These are phyloP conservation scores for Campylorhamphus procurvoides DNA, from an alignment of 2,113 vertebrate species.

Conservation along the genomic window DNA sequence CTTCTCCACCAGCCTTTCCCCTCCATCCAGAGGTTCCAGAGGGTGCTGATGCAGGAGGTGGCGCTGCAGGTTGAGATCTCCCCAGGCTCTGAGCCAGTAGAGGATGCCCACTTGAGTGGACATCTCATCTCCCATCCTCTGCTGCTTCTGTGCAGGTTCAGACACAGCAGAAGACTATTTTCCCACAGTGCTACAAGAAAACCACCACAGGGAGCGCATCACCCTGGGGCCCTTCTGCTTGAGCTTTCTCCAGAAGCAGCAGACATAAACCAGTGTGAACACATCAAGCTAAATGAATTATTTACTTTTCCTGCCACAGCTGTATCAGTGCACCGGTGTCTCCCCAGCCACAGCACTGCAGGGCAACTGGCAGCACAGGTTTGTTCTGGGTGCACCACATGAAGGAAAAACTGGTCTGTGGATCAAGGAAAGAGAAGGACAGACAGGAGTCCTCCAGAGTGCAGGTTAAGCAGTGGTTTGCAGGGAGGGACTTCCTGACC, in stretches of 20 bases:
- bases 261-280: not conserved
- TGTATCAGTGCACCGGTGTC: not conserved
- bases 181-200: not conserved
- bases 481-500: not conserved
- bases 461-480: not conserved
- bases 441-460: not conserved
- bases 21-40: not conserved
- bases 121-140: not conserved
- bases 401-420: not conserved
- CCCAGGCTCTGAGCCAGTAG: not conserved
- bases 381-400: not conserved
- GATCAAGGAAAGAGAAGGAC: not conserved
- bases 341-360: not conserved
- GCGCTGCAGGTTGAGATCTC: not conserved
- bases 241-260: not conserved
- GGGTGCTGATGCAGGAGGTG: not conserved
- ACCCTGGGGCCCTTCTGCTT: not conserved
- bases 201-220: not conserved
- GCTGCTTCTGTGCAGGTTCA: not conserved
- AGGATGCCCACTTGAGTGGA: not conserved
- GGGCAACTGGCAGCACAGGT: not conserved
- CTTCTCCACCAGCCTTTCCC: not conserved
- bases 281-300: not conserved
- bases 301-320: not conserved
- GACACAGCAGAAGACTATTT: rapidly evolving